These are phyloP conservation scores for Lottia gigantea DNA, from an alignment of 2,888 invertebrate species.

Conservation along the genomic window DNA sequence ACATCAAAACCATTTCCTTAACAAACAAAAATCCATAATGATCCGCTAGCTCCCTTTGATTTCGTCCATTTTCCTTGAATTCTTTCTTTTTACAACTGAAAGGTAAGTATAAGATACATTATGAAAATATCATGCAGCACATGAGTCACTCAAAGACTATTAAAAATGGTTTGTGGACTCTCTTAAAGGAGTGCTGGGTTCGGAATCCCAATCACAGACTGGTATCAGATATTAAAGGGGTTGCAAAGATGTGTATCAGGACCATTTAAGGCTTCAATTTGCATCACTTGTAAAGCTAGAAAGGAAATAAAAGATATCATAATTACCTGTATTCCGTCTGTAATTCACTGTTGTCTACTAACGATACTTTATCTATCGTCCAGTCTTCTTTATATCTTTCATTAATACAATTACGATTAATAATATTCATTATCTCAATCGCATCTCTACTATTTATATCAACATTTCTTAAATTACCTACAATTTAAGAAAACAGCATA, in stretches of 20 bases:
- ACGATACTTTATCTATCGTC: slow-evolving; percentile 37
- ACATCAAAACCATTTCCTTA: slow-evolving; percentile 25
- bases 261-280: too few relatives aligned
- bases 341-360: slow-evolving; percentile 46
- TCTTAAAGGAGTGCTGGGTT: too few relatives aligned
- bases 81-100: slow-evolving; percentile 46
- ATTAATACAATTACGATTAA: slow-evolving; percentile 46
- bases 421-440: slow-evolving; percentile 38
- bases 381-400: slow-evolving; percentile 40
- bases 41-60: slow-evolving; percentile 42
- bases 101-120: neutral
- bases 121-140: too few relatives aligned
- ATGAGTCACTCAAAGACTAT: too few relatives aligned
- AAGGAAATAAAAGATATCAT: too few relatives aligned
- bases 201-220: too few relatives aligned
- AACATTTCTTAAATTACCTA: slow-evolving; percentile 46
- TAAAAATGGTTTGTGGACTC: too few relatives aligned
- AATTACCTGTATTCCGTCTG: slow-evolving; percentile 46
- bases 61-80: slow-evolving; percentile 53
- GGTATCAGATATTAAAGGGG: too few relatives aligned
- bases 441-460: slow-evolving; percentile 50
- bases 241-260: too few relatives aligned
- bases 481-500: neutral
- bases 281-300: too few relatives aligned
- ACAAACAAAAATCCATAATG: slow-evolving; percentile 43